A percentile compares a stretch with the other conserved stretches of the same genome.
These are phyloP conservation scores for Gymnocephalus cernua DNA, from an alignment of 2,113 vertebrate species.

Conservation along the genomic window DNA sequence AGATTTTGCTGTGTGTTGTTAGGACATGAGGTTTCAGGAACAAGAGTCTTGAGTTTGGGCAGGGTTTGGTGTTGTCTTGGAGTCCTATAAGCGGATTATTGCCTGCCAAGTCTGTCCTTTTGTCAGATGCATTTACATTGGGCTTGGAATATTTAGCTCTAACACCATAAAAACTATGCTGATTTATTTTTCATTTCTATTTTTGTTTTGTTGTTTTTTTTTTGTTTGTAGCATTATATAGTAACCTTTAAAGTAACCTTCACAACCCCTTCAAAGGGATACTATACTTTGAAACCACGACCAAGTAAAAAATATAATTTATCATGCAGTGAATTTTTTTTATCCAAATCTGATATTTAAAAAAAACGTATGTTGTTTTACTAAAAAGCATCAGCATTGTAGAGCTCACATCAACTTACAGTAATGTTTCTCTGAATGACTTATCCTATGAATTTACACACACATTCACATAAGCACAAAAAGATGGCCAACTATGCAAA, in stretches of 20 bases:
- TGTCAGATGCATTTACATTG: background rate
- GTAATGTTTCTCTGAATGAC: background rate
- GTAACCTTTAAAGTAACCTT: slow-evolving; percentile 10
- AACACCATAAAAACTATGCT: background rate
- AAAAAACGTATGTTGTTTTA: background rate
- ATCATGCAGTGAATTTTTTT: background rate
- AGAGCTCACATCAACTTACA: background rate
- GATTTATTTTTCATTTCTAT: background rate
- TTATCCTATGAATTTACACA: background rate
- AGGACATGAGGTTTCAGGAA: background rate
- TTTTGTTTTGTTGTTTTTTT: no score
- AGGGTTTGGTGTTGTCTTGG: background rate
- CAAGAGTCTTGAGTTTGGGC: background rate
- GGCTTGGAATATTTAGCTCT: background rate
- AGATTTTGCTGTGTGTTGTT: background rate
- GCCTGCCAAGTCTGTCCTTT: background rate
- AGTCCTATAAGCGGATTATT: background rate
- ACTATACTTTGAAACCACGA: background rate
- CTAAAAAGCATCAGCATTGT: background rate
- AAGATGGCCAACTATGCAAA: background rate
- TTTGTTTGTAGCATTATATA: background rate
- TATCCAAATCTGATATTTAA: background rate
- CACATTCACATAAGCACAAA: background rate
- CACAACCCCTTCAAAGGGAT: background rate
- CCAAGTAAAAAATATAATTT: background rate